phyloP scores from a whole-genome alignment of 2,888 invertebrate genomes.

The Agapostemon virescens region DNA sequence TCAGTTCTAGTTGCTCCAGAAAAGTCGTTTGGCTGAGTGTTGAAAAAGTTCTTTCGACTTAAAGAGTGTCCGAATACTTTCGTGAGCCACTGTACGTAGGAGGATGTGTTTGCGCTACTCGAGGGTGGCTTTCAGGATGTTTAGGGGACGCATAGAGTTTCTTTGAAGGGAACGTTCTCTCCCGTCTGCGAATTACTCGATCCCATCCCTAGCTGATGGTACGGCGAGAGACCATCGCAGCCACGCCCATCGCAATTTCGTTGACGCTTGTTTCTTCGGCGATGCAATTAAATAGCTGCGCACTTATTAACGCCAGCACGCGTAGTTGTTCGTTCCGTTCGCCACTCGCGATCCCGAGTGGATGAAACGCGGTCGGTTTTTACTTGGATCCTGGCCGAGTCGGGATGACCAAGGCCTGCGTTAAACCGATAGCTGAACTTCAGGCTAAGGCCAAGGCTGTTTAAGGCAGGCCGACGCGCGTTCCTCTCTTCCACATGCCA shows the following conservation, averaged over 20 bases:
- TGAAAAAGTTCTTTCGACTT: too few relatives aligned
- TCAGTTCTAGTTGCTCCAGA: too few relatives aligned
- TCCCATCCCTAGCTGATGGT: constrained; percentile 1
- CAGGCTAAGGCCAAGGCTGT: constrained; percentile 61
- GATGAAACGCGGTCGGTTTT: constrained; percentile 44
- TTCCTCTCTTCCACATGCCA: constrained; percentile 44
- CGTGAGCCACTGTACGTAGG: too few relatives aligned
- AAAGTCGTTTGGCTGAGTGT: too few relatives aligned
- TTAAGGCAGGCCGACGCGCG: constrained; percentile 49
- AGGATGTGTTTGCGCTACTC: too few relatives aligned
- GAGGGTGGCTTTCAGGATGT: too few relatives aligned
- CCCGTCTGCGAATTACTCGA: neutral
- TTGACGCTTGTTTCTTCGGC: constrained; percentile 13
- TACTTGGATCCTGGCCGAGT: constrained; percentile 33
- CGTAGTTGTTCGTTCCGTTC: constrained; percentile 21
- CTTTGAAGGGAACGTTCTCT: neutral
- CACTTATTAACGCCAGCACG: constrained; percentile 54
- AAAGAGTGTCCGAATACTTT: too few relatives aligned
- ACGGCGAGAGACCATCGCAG: neutral
- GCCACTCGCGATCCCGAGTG: constrained; percentile 18
- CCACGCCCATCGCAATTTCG: constrained; percentile 23
- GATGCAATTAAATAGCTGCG: constrained; percentile 36
- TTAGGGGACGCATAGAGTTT: neutral
- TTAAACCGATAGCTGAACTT: constrained; percentile 43
- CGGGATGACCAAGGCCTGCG: constrained; percentile 21